Conservation (phyloP, 1,140 invertebrate genomes). For the Leguminivora glycinivorella region DNA sequence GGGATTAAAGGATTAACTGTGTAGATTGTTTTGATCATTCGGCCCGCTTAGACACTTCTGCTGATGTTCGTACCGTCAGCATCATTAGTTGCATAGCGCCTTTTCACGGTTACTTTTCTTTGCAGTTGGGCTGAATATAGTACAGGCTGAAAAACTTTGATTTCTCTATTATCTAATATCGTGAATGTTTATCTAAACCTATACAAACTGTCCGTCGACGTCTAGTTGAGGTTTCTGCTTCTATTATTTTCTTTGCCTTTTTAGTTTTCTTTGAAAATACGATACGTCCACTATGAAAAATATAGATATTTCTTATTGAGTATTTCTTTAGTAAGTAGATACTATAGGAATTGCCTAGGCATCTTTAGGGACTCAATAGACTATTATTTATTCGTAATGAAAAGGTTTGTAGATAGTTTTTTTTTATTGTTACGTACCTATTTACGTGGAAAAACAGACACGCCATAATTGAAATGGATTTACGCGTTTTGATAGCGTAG, state of each 20-base stretch:
- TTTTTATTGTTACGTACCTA: too few species aligned
- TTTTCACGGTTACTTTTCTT: too few species aligned
- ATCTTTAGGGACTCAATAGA: too few species aligned
- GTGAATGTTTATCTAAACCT: conserved; percentile 4
- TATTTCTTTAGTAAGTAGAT: background rate
- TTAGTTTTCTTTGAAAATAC: background rate
- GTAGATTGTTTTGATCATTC: background rate
- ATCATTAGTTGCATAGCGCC: too few species aligned
- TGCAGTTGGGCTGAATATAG: too few species aligned
- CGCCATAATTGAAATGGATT: too few species aligned
- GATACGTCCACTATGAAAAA: background rate
- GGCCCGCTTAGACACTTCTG: background rate
- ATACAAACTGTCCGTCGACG: background rate
- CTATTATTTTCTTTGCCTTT: background rate
- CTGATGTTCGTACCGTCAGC: too few species aligned
- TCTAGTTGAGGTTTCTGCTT: background rate
- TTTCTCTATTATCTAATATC: background rate
- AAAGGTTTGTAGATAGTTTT: too few species aligned
- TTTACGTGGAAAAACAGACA: too few species aligned
- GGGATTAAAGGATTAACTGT: too few species aligned
- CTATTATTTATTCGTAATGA: too few species aligned
- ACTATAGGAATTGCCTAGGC: background rate
- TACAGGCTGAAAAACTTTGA: background rate
- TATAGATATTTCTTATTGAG: background rate
- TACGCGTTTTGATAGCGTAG: too few species aligned